Conservation (phyloP, 1,140 invertebrate species). For the Eriosoma lanigerum region DNA sequence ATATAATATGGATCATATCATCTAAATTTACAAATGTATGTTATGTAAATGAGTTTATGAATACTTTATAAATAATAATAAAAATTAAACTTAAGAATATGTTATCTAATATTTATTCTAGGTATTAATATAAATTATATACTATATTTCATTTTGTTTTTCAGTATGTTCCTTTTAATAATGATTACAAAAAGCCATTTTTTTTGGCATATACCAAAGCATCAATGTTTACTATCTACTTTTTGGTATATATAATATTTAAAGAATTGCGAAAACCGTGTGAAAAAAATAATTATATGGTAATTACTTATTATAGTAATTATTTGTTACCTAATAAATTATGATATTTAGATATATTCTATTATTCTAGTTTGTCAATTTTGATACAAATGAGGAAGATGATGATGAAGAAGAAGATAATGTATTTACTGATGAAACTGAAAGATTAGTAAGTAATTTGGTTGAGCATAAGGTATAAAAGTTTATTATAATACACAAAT, state of each 20-base stretch:
- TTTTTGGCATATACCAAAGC: constrained; percentile 46
- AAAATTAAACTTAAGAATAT: background rate
- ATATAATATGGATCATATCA: constrained; percentile 43
- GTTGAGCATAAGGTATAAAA: too few relatives aligned
- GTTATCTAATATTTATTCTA: too few relatives aligned
- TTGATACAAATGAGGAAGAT: constrained; percentile 31
- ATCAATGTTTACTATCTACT: constrained; percentile 40
- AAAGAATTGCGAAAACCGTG: constrained; percentile 42
- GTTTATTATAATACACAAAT: too few relatives aligned
- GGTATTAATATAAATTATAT: too few relatives aligned
- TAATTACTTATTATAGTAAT: background rate
- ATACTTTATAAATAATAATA: background rate
- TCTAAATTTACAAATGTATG: constrained; percentile 33
- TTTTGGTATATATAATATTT: constrained; percentile 35
- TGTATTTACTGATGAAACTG: constrained; percentile 44
- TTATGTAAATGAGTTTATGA: background rate
- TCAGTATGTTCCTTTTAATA: constrained; percentile 35
- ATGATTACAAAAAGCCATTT: constrained; percentile 47
- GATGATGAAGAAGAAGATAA: constrained; percentile 26
- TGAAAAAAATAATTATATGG: constrained; percentile 46
- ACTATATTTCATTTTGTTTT: background rate
- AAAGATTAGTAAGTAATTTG: constrained; percentile 24
- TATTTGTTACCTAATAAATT: background rate
- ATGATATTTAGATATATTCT: background rate
- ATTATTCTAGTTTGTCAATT: constrained; percentile 42